These are phyloP conservation scores for Bradypus variegatus DNA, from an alignment of 2,797 vertebrate species.

Conservation along the genomic window DNA sequence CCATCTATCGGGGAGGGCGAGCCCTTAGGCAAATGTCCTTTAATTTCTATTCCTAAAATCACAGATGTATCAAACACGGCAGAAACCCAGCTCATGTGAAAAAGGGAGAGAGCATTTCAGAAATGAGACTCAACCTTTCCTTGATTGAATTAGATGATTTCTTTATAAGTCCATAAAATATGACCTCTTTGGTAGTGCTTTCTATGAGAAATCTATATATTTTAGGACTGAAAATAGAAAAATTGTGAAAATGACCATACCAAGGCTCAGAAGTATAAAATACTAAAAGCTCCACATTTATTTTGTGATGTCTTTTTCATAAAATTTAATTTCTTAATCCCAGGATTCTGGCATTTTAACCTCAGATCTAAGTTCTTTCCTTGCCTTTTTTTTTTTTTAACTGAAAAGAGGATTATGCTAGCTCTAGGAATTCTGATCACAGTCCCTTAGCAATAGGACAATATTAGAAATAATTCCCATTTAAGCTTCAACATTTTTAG, in stretches of 20 bases:
- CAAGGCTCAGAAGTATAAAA: neutral
- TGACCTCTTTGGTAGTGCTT: neutral
- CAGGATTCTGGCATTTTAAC: slow-evolving; percentile 27
- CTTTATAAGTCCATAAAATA: neutral
- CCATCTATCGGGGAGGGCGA: neutral
- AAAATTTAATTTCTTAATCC: slow-evolving; percentile 26
- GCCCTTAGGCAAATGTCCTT: slow-evolving; percentile 16
- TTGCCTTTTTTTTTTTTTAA: neutral
- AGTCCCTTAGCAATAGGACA: neutral
- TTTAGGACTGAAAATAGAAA: neutral
- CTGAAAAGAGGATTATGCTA: neutral
- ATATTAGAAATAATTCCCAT: neutral
- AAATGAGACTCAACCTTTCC: slow-evolving; percentile 12
- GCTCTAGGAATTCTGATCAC: neutral
- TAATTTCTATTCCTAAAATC: slow-evolving; percentile 19
- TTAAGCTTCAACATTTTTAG: slow-evolving; percentile 23
- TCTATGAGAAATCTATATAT: neutral
- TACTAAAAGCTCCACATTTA: neutral
- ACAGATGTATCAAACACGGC: neutral
- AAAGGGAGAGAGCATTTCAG: slow-evolving; percentile 12
- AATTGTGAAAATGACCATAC: neutral
- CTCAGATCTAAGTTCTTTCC: neutral
- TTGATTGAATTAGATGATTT: neutral
- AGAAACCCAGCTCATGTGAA: neutral
- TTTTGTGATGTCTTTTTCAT: neutral